Evolutionary conservation across 2,113 vertebrate species (phyloP), one percentile per base, ranked within the genome.

Genomic region (Scomber colias): DNA sequence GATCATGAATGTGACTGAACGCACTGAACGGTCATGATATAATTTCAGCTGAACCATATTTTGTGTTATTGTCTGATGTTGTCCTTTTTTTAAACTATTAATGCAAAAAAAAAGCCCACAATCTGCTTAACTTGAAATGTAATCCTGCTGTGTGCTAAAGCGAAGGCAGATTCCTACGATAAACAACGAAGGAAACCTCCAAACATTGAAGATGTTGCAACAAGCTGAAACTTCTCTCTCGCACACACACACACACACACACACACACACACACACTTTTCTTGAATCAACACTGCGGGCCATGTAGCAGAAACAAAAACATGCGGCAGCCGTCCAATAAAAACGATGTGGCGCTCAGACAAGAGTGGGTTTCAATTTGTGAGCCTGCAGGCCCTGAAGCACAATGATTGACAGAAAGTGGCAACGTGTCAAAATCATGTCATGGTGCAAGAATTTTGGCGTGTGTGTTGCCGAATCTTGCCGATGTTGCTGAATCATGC

Each of bases 161-260:
- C 56, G 7, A 11, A 19, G 72, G 67, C 60, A 19, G 1, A 51
- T 46, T 76, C 17, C 13, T 30, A 40, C 78, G 65, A 46, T 60
- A 55, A 81, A 78, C 53, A 72, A 51, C 35, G 54, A 27, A 40
- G 27, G 11, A 44, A 70, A 21, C 48, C 67, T 70, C 1, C 70
- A 61, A 68, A 72, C 44, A 71, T 21, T 40, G 10, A 46, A 70
- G 82, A 84, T 85, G 75, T 88, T 85, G 79, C 84, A 89, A 88
- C n/a, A 12, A 66, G 59, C 49, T 79, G 70, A 83, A 86, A 77
- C 69, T n/a, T 46, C 57, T n/a, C 51, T 35, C 24, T 56, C 72
- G 45, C 30, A 27, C 24, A 27, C 24, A 27, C 24, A 27, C 24
- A 27, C 24, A 27, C 3, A 27, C 24, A 3, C 24, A 3, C 30